phyloP scores from a whole-genome alignment of 2,888 invertebrate genomes.

The Brachylomia viminalis region DNA sequence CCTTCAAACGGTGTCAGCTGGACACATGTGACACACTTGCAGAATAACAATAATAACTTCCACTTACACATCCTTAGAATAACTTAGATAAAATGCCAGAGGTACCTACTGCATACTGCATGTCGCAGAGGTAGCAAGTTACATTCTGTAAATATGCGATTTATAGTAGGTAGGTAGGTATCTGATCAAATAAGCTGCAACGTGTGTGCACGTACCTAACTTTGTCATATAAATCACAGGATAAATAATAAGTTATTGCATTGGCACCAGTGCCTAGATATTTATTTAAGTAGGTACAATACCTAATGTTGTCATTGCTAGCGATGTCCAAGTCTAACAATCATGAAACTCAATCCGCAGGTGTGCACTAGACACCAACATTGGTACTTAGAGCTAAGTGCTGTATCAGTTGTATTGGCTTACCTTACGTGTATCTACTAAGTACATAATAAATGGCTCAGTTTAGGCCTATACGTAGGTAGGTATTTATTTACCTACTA shows the following conservation, averaged over 20 bases:
- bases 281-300: slow-evolving; percentile 4
- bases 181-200: background rate
- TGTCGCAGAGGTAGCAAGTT: slow-evolving; percentile 5
- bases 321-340: slow-evolving; percentile 43
- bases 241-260: slow-evolving; percentile 11
- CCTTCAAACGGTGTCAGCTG: slow-evolving; percentile 48
- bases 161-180: background rate
- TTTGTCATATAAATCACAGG: background rate
- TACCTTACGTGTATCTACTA: too few relatives aligned
- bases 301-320: slow-evolving; percentile 21
- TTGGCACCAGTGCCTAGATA: background rate
- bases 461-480: too few relatives aligned
- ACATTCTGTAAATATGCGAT: background rate
- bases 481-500: too few relatives aligned
- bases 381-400: background rate
- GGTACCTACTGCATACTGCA: background rate
- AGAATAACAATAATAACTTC: background rate
- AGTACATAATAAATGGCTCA: too few relatives aligned
- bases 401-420: too few relatives aligned
- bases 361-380: slow-evolving; percentile 32
- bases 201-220: background rate
- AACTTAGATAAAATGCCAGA: slow-evolving; percentile 27
- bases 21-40: slow-evolving; percentile 39
- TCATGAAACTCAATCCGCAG: slow-evolving; percentile 24
- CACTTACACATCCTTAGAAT: slow-evolving; percentile 32